Evolutionary conservation across 2,113 vertebrate species (phyloP).

Genomic region (Phycodurus eques): DNA sequence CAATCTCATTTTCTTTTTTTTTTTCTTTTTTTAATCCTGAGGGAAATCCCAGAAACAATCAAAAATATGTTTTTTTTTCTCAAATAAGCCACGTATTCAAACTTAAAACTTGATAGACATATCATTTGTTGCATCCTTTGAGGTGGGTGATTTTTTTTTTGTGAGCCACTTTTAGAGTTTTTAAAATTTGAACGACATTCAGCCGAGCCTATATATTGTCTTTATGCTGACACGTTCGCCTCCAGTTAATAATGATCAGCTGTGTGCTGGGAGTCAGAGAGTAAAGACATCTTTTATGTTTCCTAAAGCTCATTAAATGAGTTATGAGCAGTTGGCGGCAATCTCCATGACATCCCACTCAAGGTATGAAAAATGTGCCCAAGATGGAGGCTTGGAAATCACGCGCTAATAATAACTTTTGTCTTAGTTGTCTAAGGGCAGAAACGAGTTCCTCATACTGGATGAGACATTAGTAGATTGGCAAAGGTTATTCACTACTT

Average conservation of each 20-base stretch:
- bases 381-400: constrained; percentile 3
- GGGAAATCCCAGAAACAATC: no score
- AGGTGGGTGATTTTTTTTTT: constrained; percentile 24
- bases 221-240: constrained; percentile 45
- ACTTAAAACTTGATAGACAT: constrained; percentile 28
- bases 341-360: constrained; percentile 14
- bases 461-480: background rate
- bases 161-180: constrained; percentile 23
- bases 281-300: constrained; percentile 32
- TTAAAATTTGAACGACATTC: constrained; percentile 34
- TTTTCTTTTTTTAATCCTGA: no score
- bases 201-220: constrained; percentile 41
- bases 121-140: constrained; percentile 22
- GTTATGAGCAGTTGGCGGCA: constrained; percentile 38
- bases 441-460: background rate
- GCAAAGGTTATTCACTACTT: constrained; percentile 4
- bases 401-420: constrained; percentile 5
- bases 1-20: no score
- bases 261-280: constrained; percentile 29
- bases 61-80: no score
- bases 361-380: constrained; percentile 15
- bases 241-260: constrained; percentile 39
- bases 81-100: background rate
- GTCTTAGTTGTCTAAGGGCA: constrained; percentile 9
- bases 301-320: constrained; percentile 47